Evolutionary conservation across 2,888 invertebrate species (phyloP), one percentile per base, ranked within the genome.

Genomic region (Hesperia comma): DNA sequence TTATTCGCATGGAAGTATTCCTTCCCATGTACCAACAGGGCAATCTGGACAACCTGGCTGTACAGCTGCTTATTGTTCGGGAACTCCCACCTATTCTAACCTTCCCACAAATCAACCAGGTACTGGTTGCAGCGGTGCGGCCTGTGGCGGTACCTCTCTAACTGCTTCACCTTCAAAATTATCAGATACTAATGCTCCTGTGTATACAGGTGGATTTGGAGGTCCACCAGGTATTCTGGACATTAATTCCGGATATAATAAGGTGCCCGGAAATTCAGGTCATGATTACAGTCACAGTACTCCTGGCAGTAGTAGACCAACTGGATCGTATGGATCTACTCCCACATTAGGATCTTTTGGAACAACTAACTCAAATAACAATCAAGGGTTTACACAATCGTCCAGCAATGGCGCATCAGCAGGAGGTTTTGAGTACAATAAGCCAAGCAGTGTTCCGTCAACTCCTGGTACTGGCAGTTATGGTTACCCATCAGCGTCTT

Each of bases 41-140:
- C 32, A 62, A 43, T 6, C 32, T 33, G 61, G 40, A 19, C 61
- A 69, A 37, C 49, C 67, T 15, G 15, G 53, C 37, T 81, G 82
- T 63, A 75, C 70, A 21, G 69, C 70, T 63, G 70, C 74, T 32
- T 76, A 76, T 62, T 84, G 85, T 74, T 68, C 67, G 43, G 61
- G 55, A 33, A 19, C 12, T 26, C 53, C 53, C 6, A 26, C 51
- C 14, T 26, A 51, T 51, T 51, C 51, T 21, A 21, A 1, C 10
- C 33, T 12, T 40, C 33, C 53, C n/a, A 46, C 60, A 54, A 53
- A 60, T 54, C 54, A 61, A 55, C 54, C 66, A 21, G 41, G 43
- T 6, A 60, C n/a, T 12, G 43, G 40, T 33, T 66, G 66, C 33
- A 51, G 54, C 33, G 66, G 53, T 54, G 14, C 21, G 10, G 58